A percentile compares a stretch with the other conserved stretches of the same genome.
Evolutionary conservation across 2,113 vertebrate species (phyloP).

Genomic region (Mellivora capensis): DNA sequence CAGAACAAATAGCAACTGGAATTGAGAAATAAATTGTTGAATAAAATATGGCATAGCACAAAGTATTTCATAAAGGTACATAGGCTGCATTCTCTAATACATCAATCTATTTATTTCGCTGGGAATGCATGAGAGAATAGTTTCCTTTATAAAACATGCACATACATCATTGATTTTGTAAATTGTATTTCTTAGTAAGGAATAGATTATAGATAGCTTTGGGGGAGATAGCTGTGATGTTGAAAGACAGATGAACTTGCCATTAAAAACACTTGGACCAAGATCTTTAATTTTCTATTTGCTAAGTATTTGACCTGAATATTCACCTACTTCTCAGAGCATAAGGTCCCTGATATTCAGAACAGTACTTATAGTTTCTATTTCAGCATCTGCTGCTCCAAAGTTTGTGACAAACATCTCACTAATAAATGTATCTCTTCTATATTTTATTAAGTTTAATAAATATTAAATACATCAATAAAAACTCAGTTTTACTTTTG

Average conservation of each 20-base stretch:
- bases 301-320: neutral
- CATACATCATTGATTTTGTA: constrained; percentile 48
- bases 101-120: constrained; percentile 11
- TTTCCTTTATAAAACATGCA: constrained; percentile 43
- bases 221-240: neutral
- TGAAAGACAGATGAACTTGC: constrained; percentile 26
- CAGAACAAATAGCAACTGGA: constrained; percentile 46
- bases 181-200: constrained; percentile 44
- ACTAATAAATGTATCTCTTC: neutral
- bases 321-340: neutral
- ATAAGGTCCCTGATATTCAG: neutral
- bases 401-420: neutral
- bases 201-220: constrained; percentile 31
- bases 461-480: neutral
- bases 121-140: constrained; percentile 22
- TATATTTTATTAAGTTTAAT: neutral
- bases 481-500: neutral
- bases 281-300: neutral
- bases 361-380: neutral
- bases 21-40: constrained; percentile 54
- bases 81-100: neutral
- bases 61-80: constrained; percentile 43
- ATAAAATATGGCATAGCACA: constrained; percentile 36
- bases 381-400: neutral
- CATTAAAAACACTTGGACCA: neutral